Conservation (phyloP, 2,888 invertebrate genomes). For the Sinhomidia bicolor region DNA sequence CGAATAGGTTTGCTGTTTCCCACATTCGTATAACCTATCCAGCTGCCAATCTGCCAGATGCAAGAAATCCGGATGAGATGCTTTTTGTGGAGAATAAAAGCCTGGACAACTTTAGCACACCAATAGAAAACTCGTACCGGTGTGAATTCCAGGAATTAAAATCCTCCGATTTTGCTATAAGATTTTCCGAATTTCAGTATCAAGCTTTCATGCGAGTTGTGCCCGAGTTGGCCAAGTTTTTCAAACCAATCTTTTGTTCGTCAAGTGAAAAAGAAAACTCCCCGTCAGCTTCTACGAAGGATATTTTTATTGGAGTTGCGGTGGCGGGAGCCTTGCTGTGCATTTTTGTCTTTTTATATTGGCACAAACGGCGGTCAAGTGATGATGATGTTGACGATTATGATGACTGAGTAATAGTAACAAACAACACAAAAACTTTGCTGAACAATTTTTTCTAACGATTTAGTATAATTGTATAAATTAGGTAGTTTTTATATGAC, state of each 20-base stretch:
- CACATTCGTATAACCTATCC: slow-evolving; percentile 48
- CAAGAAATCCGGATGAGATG: slow-evolving; percentile 27
- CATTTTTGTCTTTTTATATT: slow-evolving; percentile 43
- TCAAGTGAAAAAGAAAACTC: not conserved
- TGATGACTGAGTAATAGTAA: slow-evolving; percentile 12
- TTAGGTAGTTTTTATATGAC: too few species aligned
- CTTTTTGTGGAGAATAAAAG: slow-evolving; percentile 34
- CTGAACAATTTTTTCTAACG: too few species aligned
- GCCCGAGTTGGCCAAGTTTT: slow-evolving; percentile 38
- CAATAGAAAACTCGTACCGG: slow-evolving; percentile 16
- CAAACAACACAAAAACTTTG: too few species aligned
- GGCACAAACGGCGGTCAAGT: not conserved
- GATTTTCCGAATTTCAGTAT: slow-evolving; percentile 51
- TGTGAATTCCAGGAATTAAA: slow-evolving; percentile 42
- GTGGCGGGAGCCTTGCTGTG: not conserved
- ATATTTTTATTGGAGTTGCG: slow-evolving; percentile 16
- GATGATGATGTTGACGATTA: slow-evolving; percentile 14
- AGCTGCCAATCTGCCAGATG: slow-evolving; percentile 36
- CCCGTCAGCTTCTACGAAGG: not conserved
- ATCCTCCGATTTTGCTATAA: slow-evolving; percentile 18
- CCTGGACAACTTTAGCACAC: slow-evolving; percentile 4
- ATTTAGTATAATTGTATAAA: too few species aligned
- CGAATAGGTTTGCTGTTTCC: slow-evolving; percentile 39
- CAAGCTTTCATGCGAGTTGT: slow-evolving; percentile 35
- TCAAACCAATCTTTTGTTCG: slow-evolving; percentile 17